Conservation (phyloP, 2,113 vertebrate genomes). For the Podocnemis expansa region DNA sequence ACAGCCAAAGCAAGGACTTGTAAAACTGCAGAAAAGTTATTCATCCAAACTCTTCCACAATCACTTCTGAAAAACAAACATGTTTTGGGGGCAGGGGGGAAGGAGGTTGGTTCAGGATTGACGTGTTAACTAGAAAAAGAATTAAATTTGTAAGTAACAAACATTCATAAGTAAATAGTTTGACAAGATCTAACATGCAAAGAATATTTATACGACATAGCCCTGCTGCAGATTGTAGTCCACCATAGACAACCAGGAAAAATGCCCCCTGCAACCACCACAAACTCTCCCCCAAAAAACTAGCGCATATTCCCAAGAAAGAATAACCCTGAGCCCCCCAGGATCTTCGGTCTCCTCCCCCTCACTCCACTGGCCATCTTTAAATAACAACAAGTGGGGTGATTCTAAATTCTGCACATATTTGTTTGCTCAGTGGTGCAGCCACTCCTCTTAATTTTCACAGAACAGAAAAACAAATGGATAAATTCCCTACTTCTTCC, state of each 20-base stretch:
- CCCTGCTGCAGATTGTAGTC: not conserved
- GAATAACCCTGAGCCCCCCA: not conserved
- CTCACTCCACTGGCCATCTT: not conserved
- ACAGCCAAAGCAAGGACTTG: not conserved
- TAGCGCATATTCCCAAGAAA: not conserved
- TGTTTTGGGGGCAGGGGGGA: not conserved
- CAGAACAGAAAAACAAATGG: not conserved
- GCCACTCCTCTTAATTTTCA: rapidly evolving
- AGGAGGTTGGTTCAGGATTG: not conserved
- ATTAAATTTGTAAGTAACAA: not conserved
- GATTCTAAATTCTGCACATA: rapidly evolving
- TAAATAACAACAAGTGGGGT: not conserved
- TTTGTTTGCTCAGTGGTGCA: not conserved
- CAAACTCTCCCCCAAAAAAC: not conserved
- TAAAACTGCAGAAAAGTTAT: not conserved
- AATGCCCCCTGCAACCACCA: no score
- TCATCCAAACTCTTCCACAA: not conserved
- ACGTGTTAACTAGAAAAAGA: not conserved
- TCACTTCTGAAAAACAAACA: not conserved
- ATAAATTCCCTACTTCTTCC: not conserved
- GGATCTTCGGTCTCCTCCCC: not conserved
- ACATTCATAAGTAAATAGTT: not conserved
- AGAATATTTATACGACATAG: not conserved
- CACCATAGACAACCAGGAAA: not conserved
- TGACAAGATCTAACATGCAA: not conserved